A percentile compares a stretch with the other conserved stretches of the same genome.
Conservation (phyloP, 2,888 invertebrate species). For the Trissonchulus sp. region DNA sequence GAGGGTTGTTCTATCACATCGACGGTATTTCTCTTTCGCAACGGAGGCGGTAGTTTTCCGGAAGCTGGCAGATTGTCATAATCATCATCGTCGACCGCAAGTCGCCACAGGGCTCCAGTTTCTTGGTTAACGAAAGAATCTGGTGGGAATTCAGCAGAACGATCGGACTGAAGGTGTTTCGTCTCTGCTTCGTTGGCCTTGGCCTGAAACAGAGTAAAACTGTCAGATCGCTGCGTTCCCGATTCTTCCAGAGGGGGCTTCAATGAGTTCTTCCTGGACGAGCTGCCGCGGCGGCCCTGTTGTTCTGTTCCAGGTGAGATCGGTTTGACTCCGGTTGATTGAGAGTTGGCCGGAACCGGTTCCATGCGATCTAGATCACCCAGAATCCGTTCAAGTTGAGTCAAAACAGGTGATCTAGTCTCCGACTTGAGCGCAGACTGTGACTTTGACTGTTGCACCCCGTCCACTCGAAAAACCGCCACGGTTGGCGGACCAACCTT, state of each 20-base stretch:
- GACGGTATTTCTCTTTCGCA: neutral
- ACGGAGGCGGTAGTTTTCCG: neutral
- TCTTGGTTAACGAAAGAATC: neutral
- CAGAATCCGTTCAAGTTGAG: neutral
- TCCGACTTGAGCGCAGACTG: neutral
- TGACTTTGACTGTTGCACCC: neutral
- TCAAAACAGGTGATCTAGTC: neutral
- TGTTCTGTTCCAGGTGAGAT: neutral
- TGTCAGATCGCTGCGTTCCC: neutral
- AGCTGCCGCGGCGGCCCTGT: neutral
- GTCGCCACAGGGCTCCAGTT: neutral
- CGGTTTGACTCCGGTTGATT: too few species aligned
- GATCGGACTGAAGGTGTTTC: neutral
- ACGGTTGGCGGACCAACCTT: neutral
- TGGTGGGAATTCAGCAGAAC: neutral
- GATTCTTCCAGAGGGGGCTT: neutral
- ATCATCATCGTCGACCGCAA: neutral
- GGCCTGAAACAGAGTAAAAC: neutral
- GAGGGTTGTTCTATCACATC: neutral
- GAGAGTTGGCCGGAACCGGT: neutral
- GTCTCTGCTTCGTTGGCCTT: too few species aligned
- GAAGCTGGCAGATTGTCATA: neutral
- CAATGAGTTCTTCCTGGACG: neutral
- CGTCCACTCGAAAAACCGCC: too few species aligned
- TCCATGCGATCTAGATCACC: neutral